Conservation (phyloP, 2,113 vertebrate species). For the Aepyceros melampus region DNA sequence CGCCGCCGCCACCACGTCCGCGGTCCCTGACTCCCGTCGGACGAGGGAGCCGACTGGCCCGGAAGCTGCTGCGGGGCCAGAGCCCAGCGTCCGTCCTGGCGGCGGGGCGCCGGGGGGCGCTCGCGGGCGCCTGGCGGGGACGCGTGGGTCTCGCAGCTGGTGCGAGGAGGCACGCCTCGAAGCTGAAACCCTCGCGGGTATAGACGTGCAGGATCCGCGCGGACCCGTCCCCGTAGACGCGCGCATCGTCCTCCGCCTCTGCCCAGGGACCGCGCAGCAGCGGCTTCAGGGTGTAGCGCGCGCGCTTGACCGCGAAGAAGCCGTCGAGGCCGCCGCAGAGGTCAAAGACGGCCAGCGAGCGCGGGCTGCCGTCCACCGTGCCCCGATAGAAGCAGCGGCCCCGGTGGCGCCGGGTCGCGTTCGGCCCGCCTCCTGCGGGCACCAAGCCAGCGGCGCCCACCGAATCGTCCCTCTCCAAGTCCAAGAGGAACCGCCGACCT, state of each 20-base stretch:
- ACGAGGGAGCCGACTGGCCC: background rate
- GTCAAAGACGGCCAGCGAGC: slow-evolving; percentile 91
- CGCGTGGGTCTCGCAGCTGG: slow-evolving; percentile 72
- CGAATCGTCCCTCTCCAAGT: slow-evolving; percentile 89
- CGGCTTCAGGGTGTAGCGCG: slow-evolving; percentile 89
- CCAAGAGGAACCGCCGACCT: slow-evolving; percentile 89
- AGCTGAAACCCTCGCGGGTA: slow-evolving; percentile 88
- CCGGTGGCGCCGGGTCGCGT: slow-evolving; percentile 60
- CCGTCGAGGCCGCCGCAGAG: slow-evolving; percentile 91
- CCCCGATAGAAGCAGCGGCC: slow-evolving; percentile 90
- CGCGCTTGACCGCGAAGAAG: slow-evolving; percentile 89
- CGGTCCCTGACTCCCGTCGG: background rate
- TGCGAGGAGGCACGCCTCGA: slow-evolving; percentile 85
- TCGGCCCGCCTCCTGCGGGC: slow-evolving; percentile 67
- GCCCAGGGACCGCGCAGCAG: slow-evolving; percentile 76
- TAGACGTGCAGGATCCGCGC: slow-evolving; percentile 85
- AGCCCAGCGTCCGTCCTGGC: background rate
- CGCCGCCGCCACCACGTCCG: slow-evolving; percentile 62
- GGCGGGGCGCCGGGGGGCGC: slow-evolving; percentile 16
- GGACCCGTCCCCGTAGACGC: slow-evolving; percentile 82
- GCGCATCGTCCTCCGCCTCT: slow-evolving; percentile 60
- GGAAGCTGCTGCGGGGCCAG: background rate
- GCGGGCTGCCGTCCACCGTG: slow-evolving; percentile 89
- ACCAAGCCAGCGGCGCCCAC: slow-evolving; percentile 76
- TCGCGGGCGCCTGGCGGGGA: background rate